Evolutionary conservation across 1,140 invertebrate species (phyloP), one percentile per base, ranked within the genome.

Genomic region (Scaptomyza montana): DNA sequence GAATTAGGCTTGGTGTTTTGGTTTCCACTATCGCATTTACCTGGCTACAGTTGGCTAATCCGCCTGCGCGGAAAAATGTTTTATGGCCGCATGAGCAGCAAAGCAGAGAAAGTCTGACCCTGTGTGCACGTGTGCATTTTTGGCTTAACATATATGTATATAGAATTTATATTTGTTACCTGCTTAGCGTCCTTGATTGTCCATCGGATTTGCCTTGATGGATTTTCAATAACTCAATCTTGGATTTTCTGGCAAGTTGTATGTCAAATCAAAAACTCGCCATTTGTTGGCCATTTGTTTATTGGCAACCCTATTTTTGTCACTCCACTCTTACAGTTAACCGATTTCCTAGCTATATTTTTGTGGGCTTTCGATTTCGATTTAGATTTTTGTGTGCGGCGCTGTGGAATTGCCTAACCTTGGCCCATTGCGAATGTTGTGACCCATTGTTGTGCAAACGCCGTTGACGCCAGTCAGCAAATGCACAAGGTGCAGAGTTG

Each of bases 391-490:
- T 12, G n/a, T 36, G 9, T 33, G 36, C 45, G 7, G 54, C 33
- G 51, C 28, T 51, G 41, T 21, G 28, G 43, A 21, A 16, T 30
- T 36, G 41, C 39, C 10, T 25, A 49, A 65, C 63, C 55, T 49
- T 53, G 47, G 46, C 16, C 45, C 9, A 41, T 50, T 30, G 56
- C 53, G 28, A 16, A 16, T 56, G 62, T 57, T 65, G 62, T 57
- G 53, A 53, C 41, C 53, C 53, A 49, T 67, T 67, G 64, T 60
- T 67, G 55, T 59, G 64, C 64, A 65, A 65, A 65, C 63, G 63
- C 63, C 63, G 63, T 57, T 65, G 53, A 65, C 63, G 63, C 54
- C 64, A 25, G 53, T 10, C 59, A 43, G n/a, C 12, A 3, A 6
- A 43, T 43, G 13, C 33, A 63, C 36, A 53, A 51, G 39, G 36